Base-by-base conservation (phyloP, 2,113 vertebrate genomes). In the Cacatua alba region DNA sequence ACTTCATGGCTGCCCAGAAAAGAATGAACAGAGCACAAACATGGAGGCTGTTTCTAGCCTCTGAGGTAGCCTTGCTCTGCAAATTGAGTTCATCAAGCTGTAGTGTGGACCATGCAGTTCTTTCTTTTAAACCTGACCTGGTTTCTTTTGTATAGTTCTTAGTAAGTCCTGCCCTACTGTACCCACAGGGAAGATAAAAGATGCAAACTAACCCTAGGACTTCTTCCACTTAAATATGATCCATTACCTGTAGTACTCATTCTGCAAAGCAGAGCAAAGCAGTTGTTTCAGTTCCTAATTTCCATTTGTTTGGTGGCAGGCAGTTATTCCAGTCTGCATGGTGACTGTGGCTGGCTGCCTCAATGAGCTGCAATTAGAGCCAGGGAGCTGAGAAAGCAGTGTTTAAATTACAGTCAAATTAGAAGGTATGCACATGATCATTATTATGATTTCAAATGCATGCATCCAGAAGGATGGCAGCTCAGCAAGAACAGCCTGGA, bases 381-480 rank as follows among this genome's bases (percentile, higher is more conserved):
- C 79, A 28, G 71, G 60, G 87, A 95, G 90, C 88, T 89, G 96
- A 97, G 95, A 92, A 92, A 95, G 92, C 91, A 89, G 86, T 55
- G 91, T 95, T 96, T 95, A 94, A 96, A 93, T 93, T 93, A 76
- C 70, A 95, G 90, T 85, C 86, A 88, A 64, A 97, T 93, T 88
- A 95, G 94, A 92, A 95, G 88, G 86, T 74, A 70, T 82, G 74
- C 92, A 87, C 91, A 92, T 72, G 94, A 86, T 95, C 91, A 80
- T 96, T 92, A 92, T 86, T 82, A 21, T 91, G 92, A 91, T 97
- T 95, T 77, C 63, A 82, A 89, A 94, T 60, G 83, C 84, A 48
- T 65, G 82, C 91, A 91, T 83, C 92, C 86, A 93, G 83, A 81
- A 95, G 90, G 88, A 82, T 86, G 82, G 92, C 86, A 95, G 94